Conservation (phyloP, 2,113 vertebrate species). For the Benitochromis conjunctus region DNA sequence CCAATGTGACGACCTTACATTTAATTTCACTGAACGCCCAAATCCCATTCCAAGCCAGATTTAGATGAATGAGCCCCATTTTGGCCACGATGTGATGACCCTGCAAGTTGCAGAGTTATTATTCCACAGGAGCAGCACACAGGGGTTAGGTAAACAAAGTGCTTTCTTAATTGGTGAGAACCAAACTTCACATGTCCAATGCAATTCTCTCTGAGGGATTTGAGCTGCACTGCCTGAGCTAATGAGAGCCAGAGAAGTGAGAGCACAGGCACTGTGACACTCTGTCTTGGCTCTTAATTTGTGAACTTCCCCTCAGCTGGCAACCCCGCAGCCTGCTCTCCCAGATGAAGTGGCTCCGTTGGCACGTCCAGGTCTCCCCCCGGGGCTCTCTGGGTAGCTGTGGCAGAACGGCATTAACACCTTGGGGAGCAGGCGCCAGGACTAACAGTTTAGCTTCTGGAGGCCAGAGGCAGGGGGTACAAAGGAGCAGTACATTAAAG, state of each 20-base stretch:
- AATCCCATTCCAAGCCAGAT: conserved; percentile 13
- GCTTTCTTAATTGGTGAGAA: conserved; percentile 53
- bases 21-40: conserved; percentile 20
- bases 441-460: conserved; percentile 37
- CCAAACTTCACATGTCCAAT: conserved; percentile 41
- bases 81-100: not conserved
- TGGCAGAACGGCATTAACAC: conserved; percentile 52
- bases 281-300: conserved; percentile 52
- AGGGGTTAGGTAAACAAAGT: conserved; percentile 47
- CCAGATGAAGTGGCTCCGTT: conserved; percentile 32
- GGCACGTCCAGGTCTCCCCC: conserved; percentile 2
- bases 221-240: conserved; percentile 36
- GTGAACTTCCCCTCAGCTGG: conserved; percentile 45
- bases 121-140: not conserved
- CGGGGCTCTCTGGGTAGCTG: conserved; percentile 12
- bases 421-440: conserved; percentile 34
- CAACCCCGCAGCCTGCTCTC: not conserved
- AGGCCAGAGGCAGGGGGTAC: conserved; percentile 8
- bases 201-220: conserved; percentile 30
- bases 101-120: conserved; percentile 8
- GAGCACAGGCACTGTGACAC: conserved; percentile 45
- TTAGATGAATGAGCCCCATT: conserved; percentile 31
- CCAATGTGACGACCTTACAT: conserved; percentile 8
- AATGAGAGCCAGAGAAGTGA: conserved; percentile 52
- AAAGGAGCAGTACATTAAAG: conserved; percentile 6